phyloP scores from a whole-genome alignment of 2,797 vertebrate species.

The Pristis pectinata region DNA sequence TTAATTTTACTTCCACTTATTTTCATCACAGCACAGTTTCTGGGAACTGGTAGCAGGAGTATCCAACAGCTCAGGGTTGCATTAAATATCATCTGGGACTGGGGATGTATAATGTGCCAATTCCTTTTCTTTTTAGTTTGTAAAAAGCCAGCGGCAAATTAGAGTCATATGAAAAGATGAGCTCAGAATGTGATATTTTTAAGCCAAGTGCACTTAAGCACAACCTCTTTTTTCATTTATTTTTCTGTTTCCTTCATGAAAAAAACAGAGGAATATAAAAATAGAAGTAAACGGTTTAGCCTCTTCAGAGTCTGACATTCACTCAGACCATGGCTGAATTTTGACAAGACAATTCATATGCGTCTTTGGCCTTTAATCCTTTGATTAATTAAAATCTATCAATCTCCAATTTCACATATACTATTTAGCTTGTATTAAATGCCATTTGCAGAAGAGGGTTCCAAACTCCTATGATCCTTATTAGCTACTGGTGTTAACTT shows the following conservation, averaged over 20 bases:
- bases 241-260: background rate
- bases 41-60: background rate
- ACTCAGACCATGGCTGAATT: no score
- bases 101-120: background rate
- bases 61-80: background rate
- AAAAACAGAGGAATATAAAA: no score
- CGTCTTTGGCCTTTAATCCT: no score
- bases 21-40: background rate
- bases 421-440: no score
- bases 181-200: background rate
- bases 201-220: background rate
- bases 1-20: background rate
- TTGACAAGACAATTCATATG: no score
- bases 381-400: no score
- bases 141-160: background rate
- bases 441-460: no score
- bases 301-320: no score
- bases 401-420: no score
- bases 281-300: no score
- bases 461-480: no score
- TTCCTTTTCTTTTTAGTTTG: background rate
- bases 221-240: background rate
- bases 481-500: no score
- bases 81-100: background rate
- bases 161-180: background rate